Percentiles rank a stretch among this genome's conserved stretches.
Conservation (phyloP, 2,797 vertebrate species). For the Sylvilagus floridanus region DNA sequence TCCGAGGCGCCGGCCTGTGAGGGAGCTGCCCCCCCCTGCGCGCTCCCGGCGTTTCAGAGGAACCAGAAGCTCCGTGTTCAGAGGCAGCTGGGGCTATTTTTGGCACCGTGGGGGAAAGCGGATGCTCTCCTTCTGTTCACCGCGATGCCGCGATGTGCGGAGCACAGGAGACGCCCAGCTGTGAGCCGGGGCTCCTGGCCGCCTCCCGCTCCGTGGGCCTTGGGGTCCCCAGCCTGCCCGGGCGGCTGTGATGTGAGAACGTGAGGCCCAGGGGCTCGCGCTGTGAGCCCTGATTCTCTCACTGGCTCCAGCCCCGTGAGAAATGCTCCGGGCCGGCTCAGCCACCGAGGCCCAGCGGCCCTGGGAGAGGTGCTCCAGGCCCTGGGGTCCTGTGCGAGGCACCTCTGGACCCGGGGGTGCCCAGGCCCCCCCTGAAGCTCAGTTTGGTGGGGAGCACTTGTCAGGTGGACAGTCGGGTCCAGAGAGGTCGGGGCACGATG, state of each 20-base stretch:
- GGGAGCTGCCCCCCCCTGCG: not conserved
- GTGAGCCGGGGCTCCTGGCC: not conserved
- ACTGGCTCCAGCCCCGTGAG: not conserved
- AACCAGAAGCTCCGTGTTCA: conserved; percentile 41
- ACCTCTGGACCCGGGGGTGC: not conserved
- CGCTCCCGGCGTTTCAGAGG: conserved; percentile 60
- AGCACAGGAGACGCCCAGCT: not conserved
- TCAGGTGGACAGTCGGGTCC: not conserved
- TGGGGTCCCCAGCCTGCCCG: too few species aligned
- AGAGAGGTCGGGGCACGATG: not conserved
- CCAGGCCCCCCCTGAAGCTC: not conserved
- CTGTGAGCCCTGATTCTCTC: too few species aligned
- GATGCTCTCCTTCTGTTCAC: conserved; percentile 68
- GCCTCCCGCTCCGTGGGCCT: fast-evolving
- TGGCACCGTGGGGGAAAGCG: conserved; percentile 68
- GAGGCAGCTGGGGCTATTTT: conserved; percentile 80
- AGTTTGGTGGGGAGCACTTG: not conserved
- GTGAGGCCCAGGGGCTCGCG: too few species aligned
- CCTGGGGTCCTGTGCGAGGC: not conserved
- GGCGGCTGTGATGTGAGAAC: too few species aligned
- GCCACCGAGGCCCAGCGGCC: not conserved
- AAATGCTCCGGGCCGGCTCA: not conserved
- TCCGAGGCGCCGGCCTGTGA: not conserved
- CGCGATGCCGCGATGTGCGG: too few species aligned
- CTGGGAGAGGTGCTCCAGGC: too few species aligned